Base-by-base conservation (phyloP, 2,797 vertebrate genomes). In the Bradypus variegatus region DNA sequence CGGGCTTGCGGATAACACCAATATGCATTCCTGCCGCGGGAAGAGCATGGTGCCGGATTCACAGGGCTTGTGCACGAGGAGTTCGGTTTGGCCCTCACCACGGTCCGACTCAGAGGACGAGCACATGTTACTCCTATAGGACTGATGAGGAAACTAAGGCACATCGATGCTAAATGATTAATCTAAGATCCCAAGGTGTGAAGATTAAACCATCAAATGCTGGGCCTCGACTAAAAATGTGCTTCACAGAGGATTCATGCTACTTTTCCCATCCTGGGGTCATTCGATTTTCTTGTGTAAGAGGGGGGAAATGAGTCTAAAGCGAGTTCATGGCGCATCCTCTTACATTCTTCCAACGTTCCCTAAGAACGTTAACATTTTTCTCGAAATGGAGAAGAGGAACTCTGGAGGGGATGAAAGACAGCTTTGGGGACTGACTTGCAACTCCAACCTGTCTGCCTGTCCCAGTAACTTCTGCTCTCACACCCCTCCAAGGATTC, bases 81-180 rank as follows among this genome's bases (percentile, higher is more conserved):
- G 8, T 3, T 48, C 48, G 33, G 6, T 31, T 15, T 27, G 41
- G 21, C 3, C 23, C 0, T 18, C 13, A 2, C 38, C 48, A 13
- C 72, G 31, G 41, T 85, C 55, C 6, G 0, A 38, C 18, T 53
- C 65, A 3, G 7, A 19, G 38, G 48, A 3, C 16, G 8, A 33
- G 67, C 25, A 45, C 60, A 9, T 27, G 53, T 55, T 77, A 38
- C 50, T 33, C 38, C 27, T 53, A 8, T 6, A 8, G 62, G 48
- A 33, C 70, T 58, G 75, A n/a, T 8, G 64, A 62, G 58, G 82
- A 94, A 94, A 93, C 88, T 70, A 88, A 94, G 90, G 72, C 91
- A 85, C 7, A 0, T 29, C 29, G 7, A 64, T 55, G 58, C 50
- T 79, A 53, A 50, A n/a, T 18, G 31, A 31, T 8, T 82, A 75